A percentile compares a stretch with the other conserved stretches of the same genome.
phyloP scores from a whole-genome alignment of 2,888 invertebrate species.

The Metellina segmentata region DNA sequence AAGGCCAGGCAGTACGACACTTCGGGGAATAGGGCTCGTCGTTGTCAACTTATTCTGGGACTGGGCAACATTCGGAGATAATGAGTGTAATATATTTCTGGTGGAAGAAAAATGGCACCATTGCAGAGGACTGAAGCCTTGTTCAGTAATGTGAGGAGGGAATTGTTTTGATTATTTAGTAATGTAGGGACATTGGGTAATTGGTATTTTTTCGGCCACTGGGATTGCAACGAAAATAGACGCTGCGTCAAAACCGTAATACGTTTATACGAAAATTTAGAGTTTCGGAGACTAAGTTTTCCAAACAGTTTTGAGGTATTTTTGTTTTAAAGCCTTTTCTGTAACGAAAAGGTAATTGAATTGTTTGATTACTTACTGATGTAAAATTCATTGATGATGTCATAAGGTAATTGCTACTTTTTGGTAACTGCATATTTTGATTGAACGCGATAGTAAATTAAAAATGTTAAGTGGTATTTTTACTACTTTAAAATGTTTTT shows the following conservation, averaged over 20 bases:
- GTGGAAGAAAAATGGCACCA: not conserved
- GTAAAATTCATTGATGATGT: too few relatives aligned
- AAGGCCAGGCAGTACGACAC: slow-evolving; percentile 1
- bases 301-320: too few relatives aligned
- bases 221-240: not conserved
- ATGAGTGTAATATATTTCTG: slow-evolving; percentile 39
- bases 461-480: too few relatives aligned
- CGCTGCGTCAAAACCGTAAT: not conserved
- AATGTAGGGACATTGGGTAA: not conserved
- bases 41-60: slow-evolving; percentile 39
- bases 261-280: not conserved
- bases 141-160: not conserved
- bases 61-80: not conserved
- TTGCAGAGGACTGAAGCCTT: not conserved
- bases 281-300: not conserved
- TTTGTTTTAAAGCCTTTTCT: too few relatives aligned
- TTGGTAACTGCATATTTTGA: too few relatives aligned
- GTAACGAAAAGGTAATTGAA: too few relatives aligned
- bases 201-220: not conserved
- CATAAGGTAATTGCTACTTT: too few relatives aligned
- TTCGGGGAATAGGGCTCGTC: slow-evolving; percentile 30
- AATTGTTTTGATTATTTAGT: slow-evolving; percentile 20
- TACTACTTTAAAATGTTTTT: too few relatives aligned
- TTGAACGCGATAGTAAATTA: too few relatives aligned
- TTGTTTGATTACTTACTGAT: too few relatives aligned